Conservation (phyloP, 1,140 invertebrate genomes). For the Calliopsis andreniformis region DNA sequence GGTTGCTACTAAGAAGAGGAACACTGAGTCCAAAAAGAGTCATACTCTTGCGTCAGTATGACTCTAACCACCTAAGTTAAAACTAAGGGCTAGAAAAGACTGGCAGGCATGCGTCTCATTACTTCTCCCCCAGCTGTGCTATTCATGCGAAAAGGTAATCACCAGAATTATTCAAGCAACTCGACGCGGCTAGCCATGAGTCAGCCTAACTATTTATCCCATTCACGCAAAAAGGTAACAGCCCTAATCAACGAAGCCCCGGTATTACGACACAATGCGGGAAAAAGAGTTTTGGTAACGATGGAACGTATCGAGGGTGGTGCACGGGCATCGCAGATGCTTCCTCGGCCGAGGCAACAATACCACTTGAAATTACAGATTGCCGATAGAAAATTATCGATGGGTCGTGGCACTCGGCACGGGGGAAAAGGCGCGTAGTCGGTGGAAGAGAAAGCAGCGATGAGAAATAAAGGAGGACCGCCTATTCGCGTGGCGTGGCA, state of each 20-base stretch:
- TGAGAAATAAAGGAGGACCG: slow-evolving; percentile 23
- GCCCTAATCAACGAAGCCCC: no score
- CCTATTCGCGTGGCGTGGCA: slow-evolving; percentile 58
- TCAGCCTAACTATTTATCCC: neutral
- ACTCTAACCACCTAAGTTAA: no score
- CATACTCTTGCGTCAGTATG: no score
- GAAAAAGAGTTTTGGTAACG: slow-evolving; percentile 62
- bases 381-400: slow-evolving; percentile 74
- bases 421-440: slow-evolving; percentile 44
- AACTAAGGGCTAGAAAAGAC: no score
- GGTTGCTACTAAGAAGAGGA: no score
- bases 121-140: no score
- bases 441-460: neutral
- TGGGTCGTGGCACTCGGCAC: slow-evolving; percentile 58
- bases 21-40: no score
- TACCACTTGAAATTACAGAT: slow-evolving; percentile 77
- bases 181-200: neutral
- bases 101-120: no score
- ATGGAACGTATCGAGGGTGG: slow-evolving; percentile 1
- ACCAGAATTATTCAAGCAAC: neutral
- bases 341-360: slow-evolving; percentile 68
- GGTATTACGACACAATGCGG: neutral
- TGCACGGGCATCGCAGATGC: slow-evolving; percentile 72
- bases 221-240: neutral
- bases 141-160: neutral